Base-by-base conservation (phyloP, 2,888 invertebrate species). In the Marronus borbonicus region DNA sequence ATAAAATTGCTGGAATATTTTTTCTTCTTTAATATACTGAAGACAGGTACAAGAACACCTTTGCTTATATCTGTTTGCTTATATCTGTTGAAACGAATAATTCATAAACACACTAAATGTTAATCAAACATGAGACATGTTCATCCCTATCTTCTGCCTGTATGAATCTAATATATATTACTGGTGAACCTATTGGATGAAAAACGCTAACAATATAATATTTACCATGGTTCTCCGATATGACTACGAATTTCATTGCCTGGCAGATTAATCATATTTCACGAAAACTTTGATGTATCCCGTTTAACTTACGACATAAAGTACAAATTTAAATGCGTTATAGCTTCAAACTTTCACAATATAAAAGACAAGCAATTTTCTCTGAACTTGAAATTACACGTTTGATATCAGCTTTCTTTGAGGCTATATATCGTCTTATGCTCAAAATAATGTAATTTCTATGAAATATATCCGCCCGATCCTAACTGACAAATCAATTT, bases 401-500 rank as follows among this genome's bases (percentile, higher is more conserved):
- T 68, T 68, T 68, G 12, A 68, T 68, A 68, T 68, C 50, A 20
- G 28, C 12, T 50, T 68, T 50, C 68, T 50, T 52, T 39, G 44
- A 66, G 44, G 44, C 39, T 66, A 39, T 66, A 39, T 64, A 31
- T 8, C 36, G 7, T 66, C 66, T 66, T 66, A 66, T 66, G 24
- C 24, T 66, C 66, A 28, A 17, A 39, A 39, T 66, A 66, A 66
- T 66, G 44, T 66, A 17, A 65, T 65, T 65, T 65, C 39, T 44
- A 8, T 17, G 39, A 66, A 66, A 66, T 66, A 39, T 66, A 39
- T 66, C 39, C 39, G 39, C 39, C 20, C 39, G 65, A 66, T 39
- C 39, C 14, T 66, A 66, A 66, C 65, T 66, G 65, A 66, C 65
- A 66, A 20, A 66, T 66, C 65, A 20, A 39, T 66, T 66, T 66